Evolutionary conservation across 2,113 vertebrate species (phyloP).

Genomic region (Salvelinus sp.): DNA sequence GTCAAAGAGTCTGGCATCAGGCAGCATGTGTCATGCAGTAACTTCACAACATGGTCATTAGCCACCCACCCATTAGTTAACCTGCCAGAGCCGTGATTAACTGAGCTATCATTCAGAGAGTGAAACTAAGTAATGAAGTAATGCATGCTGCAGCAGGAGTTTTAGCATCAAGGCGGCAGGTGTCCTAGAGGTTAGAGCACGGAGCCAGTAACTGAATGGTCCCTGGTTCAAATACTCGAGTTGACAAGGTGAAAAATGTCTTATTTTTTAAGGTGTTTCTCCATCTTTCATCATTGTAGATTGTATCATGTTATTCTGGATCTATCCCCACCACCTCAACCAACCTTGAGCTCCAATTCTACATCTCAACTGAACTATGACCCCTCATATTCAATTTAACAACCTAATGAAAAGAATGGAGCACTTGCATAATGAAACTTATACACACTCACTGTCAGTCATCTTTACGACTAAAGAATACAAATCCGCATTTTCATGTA

Average conservation of each 20-base stretch:
- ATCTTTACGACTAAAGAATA: background rate
- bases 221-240: no score
- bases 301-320: background rate
- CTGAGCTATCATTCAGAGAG: background rate
- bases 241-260: no score
- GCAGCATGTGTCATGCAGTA: background rate
- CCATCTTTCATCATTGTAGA: background rate
- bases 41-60: background rate
- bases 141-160: background rate
- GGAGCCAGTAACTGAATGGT: no score
- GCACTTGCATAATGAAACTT: no score
- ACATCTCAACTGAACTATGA: no score
- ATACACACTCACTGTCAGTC: background rate
- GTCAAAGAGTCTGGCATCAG: background rate
- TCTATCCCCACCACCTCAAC: no score
- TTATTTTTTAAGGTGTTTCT: background rate
- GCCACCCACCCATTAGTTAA: background rate
- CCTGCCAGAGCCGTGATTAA: background rate
- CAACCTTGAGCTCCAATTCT: no score
- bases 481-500: background rate
- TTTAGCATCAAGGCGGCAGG: no score
- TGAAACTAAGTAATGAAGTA: background rate
- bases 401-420: no score
- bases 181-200: no score
- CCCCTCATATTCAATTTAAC: no score